Base-by-base conservation (phyloP, 1,140 invertebrate genomes). In the Hetaerina americana region DNA sequence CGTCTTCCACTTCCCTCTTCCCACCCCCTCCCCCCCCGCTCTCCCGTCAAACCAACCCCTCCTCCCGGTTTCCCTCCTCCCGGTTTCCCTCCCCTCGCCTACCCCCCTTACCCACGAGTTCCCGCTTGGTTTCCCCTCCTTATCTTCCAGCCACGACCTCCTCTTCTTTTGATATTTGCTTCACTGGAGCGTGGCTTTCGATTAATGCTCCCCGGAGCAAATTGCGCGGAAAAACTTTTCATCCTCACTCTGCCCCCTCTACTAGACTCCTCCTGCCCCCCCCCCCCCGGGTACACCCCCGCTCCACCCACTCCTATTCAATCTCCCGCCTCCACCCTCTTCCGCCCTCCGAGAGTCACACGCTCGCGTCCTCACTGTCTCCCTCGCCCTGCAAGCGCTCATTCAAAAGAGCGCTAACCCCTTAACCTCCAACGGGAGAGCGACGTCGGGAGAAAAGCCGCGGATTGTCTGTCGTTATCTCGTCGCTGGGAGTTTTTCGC, bases 211-310 rank as follows among this genome's bases (percentile, higher is more conserved):
- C 82, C 79, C 80, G 79, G 81, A 84, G 82, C 83, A 83, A 84
- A 84, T 84, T 84, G 82, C 83, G 82, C 83, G 83, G 82, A 84
- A 83, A 84, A 84, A 84, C 82, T 83, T 82, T 25, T 40, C 10
- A 27, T 49, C 26, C 72, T 73, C 71, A 73, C 73, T 73, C 69
- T 68, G 27, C 29, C 73, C 66, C 27, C 70, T 26, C 70, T 40
- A 6, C 22, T 57, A 12, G 3, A 12, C 22, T 57, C 22, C 22
- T 57, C 22, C 22, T 26, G 6, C n/a, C 29, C 5, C 26, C 29
- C 27, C 27, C 29, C 5, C 29, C 18, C 26, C 75, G 74, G 74
- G 66, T 70, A 71, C 71, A 75, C 71, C 74, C 73, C 73, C 69
- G 49, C 66, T 66, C 73, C 66, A 22, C 70, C 49, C 70, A 8